Conservation (phyloP, 2,888 invertebrate genomes). For the Eupelmus urozonus region DNA sequence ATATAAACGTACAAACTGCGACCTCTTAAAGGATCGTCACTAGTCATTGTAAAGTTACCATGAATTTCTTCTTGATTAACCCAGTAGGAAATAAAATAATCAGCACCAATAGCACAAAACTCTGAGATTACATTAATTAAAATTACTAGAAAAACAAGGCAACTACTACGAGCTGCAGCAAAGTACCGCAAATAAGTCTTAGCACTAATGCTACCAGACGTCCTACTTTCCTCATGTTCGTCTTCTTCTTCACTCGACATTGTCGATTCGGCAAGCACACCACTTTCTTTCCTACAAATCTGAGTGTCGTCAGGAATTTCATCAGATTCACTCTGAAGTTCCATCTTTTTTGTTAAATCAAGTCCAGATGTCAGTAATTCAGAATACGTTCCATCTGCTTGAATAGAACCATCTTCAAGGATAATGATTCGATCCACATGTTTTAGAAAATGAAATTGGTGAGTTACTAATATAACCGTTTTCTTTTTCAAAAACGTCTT, state of each 20-base stretch:
- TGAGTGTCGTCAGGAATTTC: conserved; percentile 30
- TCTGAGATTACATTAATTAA: conserved; percentile 66
- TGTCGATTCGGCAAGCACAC: not conserved
- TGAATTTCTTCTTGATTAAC: conserved; percentile 79
- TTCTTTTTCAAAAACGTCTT: conserved; percentile 8
- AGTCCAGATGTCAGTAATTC: conserved; percentile 81
- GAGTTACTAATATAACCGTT: conserved; percentile 61
- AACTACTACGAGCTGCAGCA: conserved; percentile 68
- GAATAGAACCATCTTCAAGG: conserved; percentile 79
- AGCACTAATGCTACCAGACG: conserved; percentile 61
- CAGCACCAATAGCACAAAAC: conserved; percentile 71
- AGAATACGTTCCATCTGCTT: conserved; percentile 81
- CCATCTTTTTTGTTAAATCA: conserved; percentile 81
- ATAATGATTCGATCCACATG: conserved; percentile 82
- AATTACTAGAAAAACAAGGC: conserved; percentile 67
- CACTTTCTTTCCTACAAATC: conserved; percentile 11
- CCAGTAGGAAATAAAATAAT: conserved; percentile 77
- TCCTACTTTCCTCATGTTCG: conserved; percentile 71
- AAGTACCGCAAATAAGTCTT: conserved; percentile 69
- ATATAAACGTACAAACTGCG: conserved; percentile 79
- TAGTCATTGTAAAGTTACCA: not conserved
- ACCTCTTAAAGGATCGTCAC: conserved; percentile 49
- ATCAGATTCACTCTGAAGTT: conserved; percentile 59
- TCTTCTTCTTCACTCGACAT: conserved; percentile 61
- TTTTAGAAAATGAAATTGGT: conserved; percentile 89